These are phyloP conservation scores for Mirza zaza DNA, from an alignment of 2,113 vertebrate genomes.

Conservation along the genomic window DNA sequence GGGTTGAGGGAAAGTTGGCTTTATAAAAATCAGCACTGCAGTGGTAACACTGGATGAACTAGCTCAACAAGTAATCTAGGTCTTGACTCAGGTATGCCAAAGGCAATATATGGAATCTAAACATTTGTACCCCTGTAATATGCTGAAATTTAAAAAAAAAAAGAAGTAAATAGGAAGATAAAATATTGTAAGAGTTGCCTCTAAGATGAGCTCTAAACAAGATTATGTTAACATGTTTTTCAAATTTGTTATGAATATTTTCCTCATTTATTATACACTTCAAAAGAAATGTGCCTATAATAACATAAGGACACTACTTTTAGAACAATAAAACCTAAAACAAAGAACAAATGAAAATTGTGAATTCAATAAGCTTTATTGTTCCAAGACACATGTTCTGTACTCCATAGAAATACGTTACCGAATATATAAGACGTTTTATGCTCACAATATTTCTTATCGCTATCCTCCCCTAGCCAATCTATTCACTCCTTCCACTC, in stretches of 20 bases:
- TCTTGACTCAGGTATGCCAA: no score
- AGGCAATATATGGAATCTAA: no score
- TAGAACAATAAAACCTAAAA: background rate
- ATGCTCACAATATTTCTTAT: background rate
- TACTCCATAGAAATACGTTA: background rate
- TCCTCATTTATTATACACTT: background rate
- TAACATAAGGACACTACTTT: background rate
- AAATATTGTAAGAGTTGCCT: background rate
- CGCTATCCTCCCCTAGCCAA: background rate
- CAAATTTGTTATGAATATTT: background rate
- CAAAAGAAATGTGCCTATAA: background rate
- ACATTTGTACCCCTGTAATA: no score
- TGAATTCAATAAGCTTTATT: background rate
- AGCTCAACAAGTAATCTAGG: background rate
- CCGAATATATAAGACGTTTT: background rate
- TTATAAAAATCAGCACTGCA: background rate
- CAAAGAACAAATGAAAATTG: background rate
- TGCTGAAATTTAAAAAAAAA: no score
- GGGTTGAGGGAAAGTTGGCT: background rate
- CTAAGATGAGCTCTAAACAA: background rate
- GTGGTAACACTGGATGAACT: background rate
- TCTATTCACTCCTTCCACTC: background rate
- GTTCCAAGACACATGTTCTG: background rate
- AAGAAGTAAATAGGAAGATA: background rate
- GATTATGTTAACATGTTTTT: background rate